Conservation (phyloP, 1,140 invertebrate species). For the Antheraea pernyi region DNA sequence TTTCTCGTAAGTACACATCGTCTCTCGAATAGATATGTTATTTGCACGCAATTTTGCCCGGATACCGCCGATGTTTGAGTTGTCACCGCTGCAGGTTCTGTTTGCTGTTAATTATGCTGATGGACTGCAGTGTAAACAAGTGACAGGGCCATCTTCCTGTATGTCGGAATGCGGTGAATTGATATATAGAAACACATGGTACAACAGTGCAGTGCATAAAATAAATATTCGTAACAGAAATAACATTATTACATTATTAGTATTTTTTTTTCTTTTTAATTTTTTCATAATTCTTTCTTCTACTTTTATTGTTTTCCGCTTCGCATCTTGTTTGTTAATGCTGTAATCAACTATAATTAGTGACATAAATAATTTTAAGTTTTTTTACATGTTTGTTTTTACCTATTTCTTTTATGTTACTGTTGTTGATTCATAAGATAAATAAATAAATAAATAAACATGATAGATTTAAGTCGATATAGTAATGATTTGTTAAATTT, state of each 20-base stretch:
- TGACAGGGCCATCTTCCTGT: not conserved
- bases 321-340: too few species aligned
- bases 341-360: too few species aligned
- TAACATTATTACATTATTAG: not conserved
- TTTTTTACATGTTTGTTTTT: too few species aligned
- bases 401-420: too few species aligned
- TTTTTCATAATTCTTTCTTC: too few species aligned
- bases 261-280: too few species aligned
- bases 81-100: slow-evolving; percentile 59
- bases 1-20: slow-evolving; percentile 24
- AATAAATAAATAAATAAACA: too few species aligned
- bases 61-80: slow-evolving; percentile 60
- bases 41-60: slow-evolving; percentile 55
- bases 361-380: too few species aligned
- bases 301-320: too few species aligned
- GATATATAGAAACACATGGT: not conserved
- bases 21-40: slow-evolving; percentile 42
- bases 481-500: too few species aligned
- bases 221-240: not conserved
- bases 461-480: too few species aligned
- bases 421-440: too few species aligned
- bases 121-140: slow-evolving; percentile 57
- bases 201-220: not conserved
- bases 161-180: not conserved
- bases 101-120: slow-evolving; percentile 74